A percentile compares a stretch with the other conserved stretches of the same genome.
phyloP scores from a whole-genome alignment of 2,888 invertebrate genomes.

The Mimachlamys varia region DNA sequence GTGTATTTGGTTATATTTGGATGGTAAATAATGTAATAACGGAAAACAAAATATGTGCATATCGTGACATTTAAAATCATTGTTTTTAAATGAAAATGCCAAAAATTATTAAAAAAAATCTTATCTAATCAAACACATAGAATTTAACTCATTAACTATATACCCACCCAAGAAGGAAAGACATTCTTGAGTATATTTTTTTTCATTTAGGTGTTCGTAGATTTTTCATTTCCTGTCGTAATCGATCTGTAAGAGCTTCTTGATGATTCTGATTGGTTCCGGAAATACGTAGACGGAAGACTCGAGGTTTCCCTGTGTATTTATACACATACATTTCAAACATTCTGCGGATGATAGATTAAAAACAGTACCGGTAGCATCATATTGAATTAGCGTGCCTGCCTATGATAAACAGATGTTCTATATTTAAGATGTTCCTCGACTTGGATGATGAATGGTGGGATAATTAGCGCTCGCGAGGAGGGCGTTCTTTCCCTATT shows the following conservation, averaged over 20 bases:
- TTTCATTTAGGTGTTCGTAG: neutral
- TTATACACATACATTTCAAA: conserved; percentile 12
- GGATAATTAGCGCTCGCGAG: conserved; percentile 22
- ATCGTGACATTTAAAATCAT: too few relatives aligned
- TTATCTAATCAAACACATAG: too few relatives aligned
- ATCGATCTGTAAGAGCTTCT: neutral
- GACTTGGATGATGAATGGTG: neutral
- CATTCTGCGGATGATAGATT: neutral
- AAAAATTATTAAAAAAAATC: too few relatives aligned
- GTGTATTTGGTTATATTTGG: too few relatives aligned
- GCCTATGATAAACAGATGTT: conserved; percentile 3
- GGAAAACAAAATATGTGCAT: too few relatives aligned
- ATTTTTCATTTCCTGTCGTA: neutral
- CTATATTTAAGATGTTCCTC: conserved; percentile 9
- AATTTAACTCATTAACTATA: too few relatives aligned
- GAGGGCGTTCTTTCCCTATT: conserved; percentile 3
- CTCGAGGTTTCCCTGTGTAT: neutral
- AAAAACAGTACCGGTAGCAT: neutral
- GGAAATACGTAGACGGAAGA: neutral
- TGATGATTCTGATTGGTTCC: neutral
- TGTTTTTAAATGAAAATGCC: too few relatives aligned
- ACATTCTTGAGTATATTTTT: too few relatives aligned
- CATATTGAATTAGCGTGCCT: conserved; percentile 21
- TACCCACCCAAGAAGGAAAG: too few relatives aligned
- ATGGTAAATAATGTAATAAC: too few relatives aligned